Percentiles rank a stretch among this genome's conserved stretches.
Conservation (phyloP, 1,140 invertebrate species). For the Drosophila sp. region DNA sequence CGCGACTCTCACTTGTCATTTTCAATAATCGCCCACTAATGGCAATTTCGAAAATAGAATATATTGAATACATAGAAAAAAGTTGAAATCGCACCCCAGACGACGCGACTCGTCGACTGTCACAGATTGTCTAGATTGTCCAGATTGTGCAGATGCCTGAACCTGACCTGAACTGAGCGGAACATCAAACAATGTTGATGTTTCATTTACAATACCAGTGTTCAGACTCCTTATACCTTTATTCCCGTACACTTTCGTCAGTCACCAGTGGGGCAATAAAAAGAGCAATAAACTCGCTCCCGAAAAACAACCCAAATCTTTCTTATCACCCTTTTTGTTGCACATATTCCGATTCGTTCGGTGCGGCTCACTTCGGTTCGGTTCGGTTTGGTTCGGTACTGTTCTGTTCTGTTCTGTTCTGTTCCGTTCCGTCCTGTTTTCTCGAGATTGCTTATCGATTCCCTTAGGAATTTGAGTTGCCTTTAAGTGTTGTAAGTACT, state of each 20-base stretch:
- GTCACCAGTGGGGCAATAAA: conserved; percentile 43
- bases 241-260: neutral
- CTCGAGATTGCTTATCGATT: conserved; percentile 47
- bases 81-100: neutral
- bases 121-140: neutral
- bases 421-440: conserved; percentile 8
- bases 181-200: conserved; percentile 30
- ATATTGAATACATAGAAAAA: too few species aligned
- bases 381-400: too few species aligned
- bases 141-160: neutral
- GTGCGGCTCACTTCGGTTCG: neutral
- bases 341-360: neutral
- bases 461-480: conserved; percentile 33
- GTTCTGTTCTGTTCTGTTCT: neutral
- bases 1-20: conserved; percentile 42
- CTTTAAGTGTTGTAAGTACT: conserved; percentile 30
- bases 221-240: neutral
- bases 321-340: conserved; percentile 10
- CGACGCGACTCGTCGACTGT: neutral
- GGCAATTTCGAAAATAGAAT: conserved; percentile 1
- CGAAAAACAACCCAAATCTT: conserved; percentile 11
- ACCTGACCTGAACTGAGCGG: neutral
- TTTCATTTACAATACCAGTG: conserved; percentile 1
- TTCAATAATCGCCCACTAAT: conserved; percentile 53
- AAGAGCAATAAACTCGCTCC: conserved; percentile 31